Base-by-base conservation (phyloP, 2,113 vertebrate genomes). In the Pollimyrus isidori region DNA sequence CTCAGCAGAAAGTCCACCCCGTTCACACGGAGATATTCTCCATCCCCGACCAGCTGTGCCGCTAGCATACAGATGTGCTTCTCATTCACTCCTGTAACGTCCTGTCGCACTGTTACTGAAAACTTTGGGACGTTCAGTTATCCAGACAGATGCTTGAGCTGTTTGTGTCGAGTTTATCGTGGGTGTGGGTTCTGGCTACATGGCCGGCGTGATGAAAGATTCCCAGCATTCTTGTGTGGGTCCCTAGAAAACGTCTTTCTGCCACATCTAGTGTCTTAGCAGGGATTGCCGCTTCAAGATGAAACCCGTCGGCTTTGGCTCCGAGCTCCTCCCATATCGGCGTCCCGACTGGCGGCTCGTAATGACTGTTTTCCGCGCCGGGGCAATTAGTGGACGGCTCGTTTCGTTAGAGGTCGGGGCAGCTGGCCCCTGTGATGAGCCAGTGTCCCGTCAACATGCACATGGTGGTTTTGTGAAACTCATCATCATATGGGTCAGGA, bases 351-450 rank as follows among this genome's bases (percentile, higher is more conserved):
- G 42, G 42, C 42, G 94, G 95, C 94, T 95, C 94, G 92, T 95
- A 96, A 96, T 95, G 92, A 95, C 92, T 96, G 94, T 96, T 96
- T 95, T 94, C 94, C 91, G 56, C 53, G 92, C 93, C 93, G 90
- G 92, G 92, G 92, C 94, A 93, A 93, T 92, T 92, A 91, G 90
- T 93, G 89, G 94, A 93, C 92, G 88, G 91, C 89, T 89, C 92
- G 91, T 95, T 93, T 95, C 92, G 95, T 95, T 96, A 96, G 89
- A 93, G 94, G 89, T 89, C 94, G 94, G 93, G 92, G 92, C 92
- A 94, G 91, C 91, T 94, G 94, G 92, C 92, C 94, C 88, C 89
- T 88, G 90, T 90, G 94, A 93, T 94, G 90, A 93, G 92, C 91
- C 90, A 76, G 94, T 1, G 1, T 94, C 93, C 93, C 91, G 92